Evolutionary conservation across 2,113 vertebrate genomes (phyloP), one percentile per base, ranked within the genome.

Genomic region (Hypocryptadius cinnamomeus): DNA sequence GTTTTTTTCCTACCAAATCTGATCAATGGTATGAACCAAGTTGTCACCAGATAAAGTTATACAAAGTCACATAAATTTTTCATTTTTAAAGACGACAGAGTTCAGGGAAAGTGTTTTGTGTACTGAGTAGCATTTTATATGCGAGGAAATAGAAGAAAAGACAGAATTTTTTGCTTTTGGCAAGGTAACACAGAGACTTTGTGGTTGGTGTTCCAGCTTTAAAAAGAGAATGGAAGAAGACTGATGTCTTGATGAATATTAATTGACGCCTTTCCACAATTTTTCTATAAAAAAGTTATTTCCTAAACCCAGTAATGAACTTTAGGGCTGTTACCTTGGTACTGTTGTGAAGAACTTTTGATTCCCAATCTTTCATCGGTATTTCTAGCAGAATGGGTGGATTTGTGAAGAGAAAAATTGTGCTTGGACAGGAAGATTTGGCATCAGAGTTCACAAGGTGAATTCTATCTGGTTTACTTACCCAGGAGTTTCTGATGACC

Each of bases 211-310:
- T 97, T 97, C 92, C 95, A 95, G 88, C 72, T 96, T 93, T 79
- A 96, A 95, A 96, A 97, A 94, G 89, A 90, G 86, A 95, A 96
- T 93, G 95, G 93, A 94, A 48, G 84, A 95, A 97, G 97, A 97
- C 59, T 96, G 96, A 97, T 98, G 96, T 96, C 97, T 97, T 97
- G 97, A 98, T 97, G 97, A 97, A 97, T 97, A 97, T 97, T 98
- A 97, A 98, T 98, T 97, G 97, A 97, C 70, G 96, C 96, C 93
- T 96, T 96, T 96, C 94, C 87, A 97, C 90, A 85, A 33, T 95
- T 85, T 85, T 96, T 76, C 91, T 94, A 59, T 37, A 70, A 86
- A 97, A 92, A 91, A 94, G 93, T 68, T 95, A 37, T 96, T 95
- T 97, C 96, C 94, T 95, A 93, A 97, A 97, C 94, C 80, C 93